phyloP scores from a whole-genome alignment of 2,888 invertebrate genomes.

The Hymenopus coronatus region DNA sequence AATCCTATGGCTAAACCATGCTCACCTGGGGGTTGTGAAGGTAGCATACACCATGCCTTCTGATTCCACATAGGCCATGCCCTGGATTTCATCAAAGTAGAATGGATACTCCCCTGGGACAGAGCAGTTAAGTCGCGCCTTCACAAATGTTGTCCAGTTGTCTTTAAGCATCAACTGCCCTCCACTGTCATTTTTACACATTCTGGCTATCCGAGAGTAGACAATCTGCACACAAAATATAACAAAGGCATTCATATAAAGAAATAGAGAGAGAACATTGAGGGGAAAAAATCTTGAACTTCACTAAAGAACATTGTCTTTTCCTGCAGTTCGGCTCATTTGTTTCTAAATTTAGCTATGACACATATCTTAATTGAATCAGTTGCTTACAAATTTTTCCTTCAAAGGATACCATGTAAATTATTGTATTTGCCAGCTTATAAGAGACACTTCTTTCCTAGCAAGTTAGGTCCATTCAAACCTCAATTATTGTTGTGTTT shows the following conservation, averaged over 20 bases:
- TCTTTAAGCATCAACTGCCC: constrained; percentile 69
- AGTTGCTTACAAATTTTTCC: too few species aligned
- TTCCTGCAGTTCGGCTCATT: too few species aligned
- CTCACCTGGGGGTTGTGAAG: constrained; percentile 76
- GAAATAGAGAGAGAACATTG: background rate
- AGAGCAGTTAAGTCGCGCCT: constrained; percentile 81
- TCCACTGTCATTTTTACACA: constrained; percentile 88
- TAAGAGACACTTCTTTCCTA: too few species aligned
- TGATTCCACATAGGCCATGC: constrained; percentile 71
- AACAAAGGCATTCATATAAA: background rate
- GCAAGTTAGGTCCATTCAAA: too few species aligned
- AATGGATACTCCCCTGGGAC: constrained; percentile 82
- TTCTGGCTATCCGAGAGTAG: constrained; percentile 85
- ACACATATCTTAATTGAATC: too few species aligned
- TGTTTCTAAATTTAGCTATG: too few species aligned
- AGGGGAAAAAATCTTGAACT: background rate
- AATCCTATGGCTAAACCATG: background rate
- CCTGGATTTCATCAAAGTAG: constrained; percentile 86
- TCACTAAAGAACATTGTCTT: background rate
- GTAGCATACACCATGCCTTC: constrained; percentile 79
- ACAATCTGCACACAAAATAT: constrained; percentile 57
- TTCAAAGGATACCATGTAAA: too few species aligned
- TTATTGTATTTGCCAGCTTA: too few species aligned
- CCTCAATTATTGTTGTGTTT: too few species aligned
- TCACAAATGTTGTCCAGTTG: constrained; percentile 89